Conservation (phyloP, 2,888 invertebrate genomes). For the Acrobasis consociella region DNA sequence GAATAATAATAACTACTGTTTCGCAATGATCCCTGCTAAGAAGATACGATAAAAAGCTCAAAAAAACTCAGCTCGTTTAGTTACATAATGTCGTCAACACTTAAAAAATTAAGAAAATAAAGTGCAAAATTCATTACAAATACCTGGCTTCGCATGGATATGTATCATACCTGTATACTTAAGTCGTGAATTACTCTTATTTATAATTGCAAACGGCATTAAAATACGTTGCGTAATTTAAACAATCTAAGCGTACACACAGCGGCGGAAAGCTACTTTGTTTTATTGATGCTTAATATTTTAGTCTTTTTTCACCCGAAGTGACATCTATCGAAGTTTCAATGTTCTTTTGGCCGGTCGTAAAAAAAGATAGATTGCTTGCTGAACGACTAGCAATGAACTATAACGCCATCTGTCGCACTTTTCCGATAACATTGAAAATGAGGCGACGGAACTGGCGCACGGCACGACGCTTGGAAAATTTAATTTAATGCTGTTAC, state of each 20-base stretch:
- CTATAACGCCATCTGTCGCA: conserved; percentile 47
- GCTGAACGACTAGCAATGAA: not conserved
- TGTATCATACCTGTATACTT: not conserved
- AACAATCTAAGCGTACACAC: too few relatives aligned
- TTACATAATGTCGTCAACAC: too few relatives aligned
- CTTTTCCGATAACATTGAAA: conserved; percentile 35
- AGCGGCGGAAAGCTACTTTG: too few relatives aligned
- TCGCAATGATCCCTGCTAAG: too few relatives aligned
- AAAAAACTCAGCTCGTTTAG: too few relatives aligned
- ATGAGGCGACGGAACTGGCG: not conserved
- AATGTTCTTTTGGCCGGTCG: not conserved
- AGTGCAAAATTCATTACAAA: too few relatives aligned
- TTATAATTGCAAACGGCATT: not conserved
- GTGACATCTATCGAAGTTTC: conserved; percentile 9
- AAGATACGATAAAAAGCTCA: too few relatives aligned
- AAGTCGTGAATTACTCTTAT: too few relatives aligned
- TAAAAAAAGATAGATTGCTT: conserved; percentile 1
- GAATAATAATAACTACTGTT: too few relatives aligned
- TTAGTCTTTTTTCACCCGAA: not conserved
- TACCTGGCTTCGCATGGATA: not conserved
- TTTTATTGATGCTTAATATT: too few relatives aligned
- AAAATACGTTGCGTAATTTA: not conserved
- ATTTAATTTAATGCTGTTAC: not conserved
- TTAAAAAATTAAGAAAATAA: too few relatives aligned
- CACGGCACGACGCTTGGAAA: conserved; percentile 8